These are phyloP conservation scores for Artibeus jamaicensis DNA, from an alignment of 2,797 vertebrate genomes.

Conservation along the genomic window DNA sequence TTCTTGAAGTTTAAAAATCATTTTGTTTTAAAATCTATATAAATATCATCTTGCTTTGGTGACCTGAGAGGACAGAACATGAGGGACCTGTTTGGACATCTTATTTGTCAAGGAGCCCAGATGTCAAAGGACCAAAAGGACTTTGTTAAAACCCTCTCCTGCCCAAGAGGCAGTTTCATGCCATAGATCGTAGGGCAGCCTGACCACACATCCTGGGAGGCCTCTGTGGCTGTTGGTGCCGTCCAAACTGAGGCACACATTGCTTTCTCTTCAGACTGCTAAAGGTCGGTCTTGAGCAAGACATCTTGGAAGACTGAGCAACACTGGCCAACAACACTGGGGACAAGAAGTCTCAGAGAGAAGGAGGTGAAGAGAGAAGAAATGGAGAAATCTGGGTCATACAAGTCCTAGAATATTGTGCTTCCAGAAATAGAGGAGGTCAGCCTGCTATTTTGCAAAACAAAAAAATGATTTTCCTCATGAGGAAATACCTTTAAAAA, in stretches of 20 bases:
- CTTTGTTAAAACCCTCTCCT: background rate
- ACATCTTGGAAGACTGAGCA: background rate
- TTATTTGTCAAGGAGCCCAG: background rate
- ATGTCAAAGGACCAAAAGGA: background rate
- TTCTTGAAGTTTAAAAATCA: background rate
- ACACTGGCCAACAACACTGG: fast-evolving
- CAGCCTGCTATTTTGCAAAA: background rate
- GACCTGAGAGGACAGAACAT: background rate
- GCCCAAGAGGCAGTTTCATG: background rate
- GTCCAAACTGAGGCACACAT: background rate
- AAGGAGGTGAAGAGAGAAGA: background rate
- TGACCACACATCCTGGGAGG: background rate
- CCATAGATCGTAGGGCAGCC: background rate
- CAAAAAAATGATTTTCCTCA: background rate
- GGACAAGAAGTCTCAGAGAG: background rate
- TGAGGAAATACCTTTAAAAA: background rate
- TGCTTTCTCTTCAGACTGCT: background rate
- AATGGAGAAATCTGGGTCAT: fast-evolving
- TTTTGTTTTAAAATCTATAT: background rate
- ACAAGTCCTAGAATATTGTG: fast-evolving
- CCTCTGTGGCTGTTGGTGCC: background rate
- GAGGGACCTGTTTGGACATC: background rate
- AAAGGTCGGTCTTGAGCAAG: fast-evolving
- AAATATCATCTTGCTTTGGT: background rate
- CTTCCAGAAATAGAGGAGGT: background rate